Percentiles rank a stretch among this genome's conserved stretches.
Conservation (phyloP, 2,113 vertebrate species). For the Podarcis cretensis region DNA sequence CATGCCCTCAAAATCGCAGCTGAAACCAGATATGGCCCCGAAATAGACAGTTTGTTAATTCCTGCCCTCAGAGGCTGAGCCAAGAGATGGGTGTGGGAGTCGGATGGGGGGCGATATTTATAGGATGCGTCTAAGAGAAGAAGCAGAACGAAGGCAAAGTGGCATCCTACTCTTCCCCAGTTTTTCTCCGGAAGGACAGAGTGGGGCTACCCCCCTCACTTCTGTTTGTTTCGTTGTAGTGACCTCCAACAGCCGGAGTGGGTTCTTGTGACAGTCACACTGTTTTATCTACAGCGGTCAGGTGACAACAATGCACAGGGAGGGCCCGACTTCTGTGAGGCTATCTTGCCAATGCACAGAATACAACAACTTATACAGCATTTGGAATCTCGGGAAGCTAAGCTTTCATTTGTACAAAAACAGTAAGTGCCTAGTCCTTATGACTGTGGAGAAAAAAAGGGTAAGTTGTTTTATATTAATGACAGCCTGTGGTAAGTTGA, state of each 20-base stretch:
- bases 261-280: neutral
- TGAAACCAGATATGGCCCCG: conserved; percentile 15
- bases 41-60: conserved; percentile 30
- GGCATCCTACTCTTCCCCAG: neutral
- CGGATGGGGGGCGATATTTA: conserved; percentile 3
- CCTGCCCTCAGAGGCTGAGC: conserved; percentile 16
- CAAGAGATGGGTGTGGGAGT: conserved; percentile 3
- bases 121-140: neutral
- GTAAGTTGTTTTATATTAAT: neutral
- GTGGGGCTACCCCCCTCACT: neutral
- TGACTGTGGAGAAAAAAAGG: neutral
- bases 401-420: conserved; percentile 1
- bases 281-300: neutral
- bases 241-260: neutral
- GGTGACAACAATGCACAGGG: neutral
- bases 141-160: neutral
- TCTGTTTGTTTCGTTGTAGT: neutral
- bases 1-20: conserved; percentile 11
- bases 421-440: neutral
- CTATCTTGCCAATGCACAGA: neutral
- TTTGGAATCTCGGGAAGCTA: neutral
- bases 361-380: neutral
- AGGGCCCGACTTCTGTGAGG: neutral
- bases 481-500: neutral
- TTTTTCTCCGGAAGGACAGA: neutral